A percentile compares a stretch with the other conserved stretches of the same genome.
These are phyloP conservation scores for Meriones psammophilus DNA, from an alignment of 2,797 vertebrate species.

Conservation along the genomic window DNA sequence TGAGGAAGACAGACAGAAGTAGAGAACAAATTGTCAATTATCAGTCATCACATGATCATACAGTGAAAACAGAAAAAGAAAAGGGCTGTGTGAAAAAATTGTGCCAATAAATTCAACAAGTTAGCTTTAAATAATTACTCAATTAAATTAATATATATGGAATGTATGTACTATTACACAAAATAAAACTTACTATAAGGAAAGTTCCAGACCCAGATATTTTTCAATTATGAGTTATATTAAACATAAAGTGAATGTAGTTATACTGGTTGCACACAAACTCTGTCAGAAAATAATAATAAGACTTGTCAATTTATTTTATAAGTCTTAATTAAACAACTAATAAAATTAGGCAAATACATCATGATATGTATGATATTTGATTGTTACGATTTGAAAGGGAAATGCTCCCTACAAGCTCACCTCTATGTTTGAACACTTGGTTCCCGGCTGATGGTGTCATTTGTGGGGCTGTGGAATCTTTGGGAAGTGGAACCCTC, in stretches of 20 bases:
- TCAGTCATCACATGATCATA: background rate
- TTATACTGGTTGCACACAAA: background rate
- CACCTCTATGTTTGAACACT: background rate
- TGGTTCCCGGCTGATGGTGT: background rate
- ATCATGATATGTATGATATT: background rate
- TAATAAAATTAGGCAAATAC: background rate
- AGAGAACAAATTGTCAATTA: background rate
- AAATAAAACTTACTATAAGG: background rate
- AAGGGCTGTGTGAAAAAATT: background rate
- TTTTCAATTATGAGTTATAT: background rate
- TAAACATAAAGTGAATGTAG: background rate
- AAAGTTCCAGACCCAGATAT: background rate
- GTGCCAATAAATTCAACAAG: background rate
- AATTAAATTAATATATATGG: background rate
- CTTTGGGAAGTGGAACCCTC: background rate
- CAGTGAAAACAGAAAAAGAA: background rate
- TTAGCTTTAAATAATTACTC: background rate
- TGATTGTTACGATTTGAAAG: background rate
- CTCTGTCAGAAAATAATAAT: background rate
- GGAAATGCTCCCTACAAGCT: background rate
- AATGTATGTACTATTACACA: background rate
- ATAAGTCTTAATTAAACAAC: background rate
- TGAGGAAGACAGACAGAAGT: background rate
- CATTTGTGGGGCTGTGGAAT: background rate
- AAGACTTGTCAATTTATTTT: background rate